A percentile compares a stretch with the other conserved stretches of the same genome.
phyloP scores from a whole-genome alignment of 2,113 vertebrate species.

The Amazona vittata region DNA sequence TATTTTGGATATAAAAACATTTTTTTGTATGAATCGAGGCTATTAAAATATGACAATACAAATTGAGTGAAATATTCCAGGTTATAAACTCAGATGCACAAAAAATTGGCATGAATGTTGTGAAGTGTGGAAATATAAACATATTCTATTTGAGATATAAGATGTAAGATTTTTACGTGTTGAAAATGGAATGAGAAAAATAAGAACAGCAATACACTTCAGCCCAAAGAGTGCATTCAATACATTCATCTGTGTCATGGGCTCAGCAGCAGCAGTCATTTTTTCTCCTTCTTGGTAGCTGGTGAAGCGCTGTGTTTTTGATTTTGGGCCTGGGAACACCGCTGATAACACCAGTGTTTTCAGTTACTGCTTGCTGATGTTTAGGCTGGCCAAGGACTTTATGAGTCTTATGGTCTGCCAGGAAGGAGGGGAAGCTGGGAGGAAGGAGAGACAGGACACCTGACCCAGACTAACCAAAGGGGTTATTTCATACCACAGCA shows the following conservation, averaged over 20 bases:
- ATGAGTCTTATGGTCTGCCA: too few species aligned
- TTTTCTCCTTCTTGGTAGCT: too few species aligned
- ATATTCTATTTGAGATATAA: background rate
- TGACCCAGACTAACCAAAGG: too few species aligned
- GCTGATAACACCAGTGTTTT: too few species aligned
- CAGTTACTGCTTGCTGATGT: too few species aligned
- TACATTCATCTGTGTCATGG: background rate
- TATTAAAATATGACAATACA: background rate
- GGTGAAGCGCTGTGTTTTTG: too few species aligned
- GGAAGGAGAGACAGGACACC: too few species aligned
- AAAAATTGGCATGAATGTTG: background rate
- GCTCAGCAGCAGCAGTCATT: too few species aligned
- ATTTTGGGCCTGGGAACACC: too few species aligned
- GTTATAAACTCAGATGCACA: background rate
- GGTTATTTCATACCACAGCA: too few species aligned
- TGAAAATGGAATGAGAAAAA: background rate
- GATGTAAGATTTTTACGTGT: background rate
- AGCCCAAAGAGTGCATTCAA: background rate
- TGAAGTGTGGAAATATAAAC: background rate
- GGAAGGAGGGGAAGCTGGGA: too few species aligned
- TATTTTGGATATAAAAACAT: background rate
- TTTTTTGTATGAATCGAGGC: background rate
- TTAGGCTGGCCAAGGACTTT: too few species aligned
- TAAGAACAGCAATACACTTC: background rate
- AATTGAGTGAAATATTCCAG: background rate